A percentile compares a stretch with the other conserved stretches of the same genome.
Evolutionary conservation across 2,113 vertebrate genomes (phyloP).

Genomic region (Zosterops lateralis): DNA sequence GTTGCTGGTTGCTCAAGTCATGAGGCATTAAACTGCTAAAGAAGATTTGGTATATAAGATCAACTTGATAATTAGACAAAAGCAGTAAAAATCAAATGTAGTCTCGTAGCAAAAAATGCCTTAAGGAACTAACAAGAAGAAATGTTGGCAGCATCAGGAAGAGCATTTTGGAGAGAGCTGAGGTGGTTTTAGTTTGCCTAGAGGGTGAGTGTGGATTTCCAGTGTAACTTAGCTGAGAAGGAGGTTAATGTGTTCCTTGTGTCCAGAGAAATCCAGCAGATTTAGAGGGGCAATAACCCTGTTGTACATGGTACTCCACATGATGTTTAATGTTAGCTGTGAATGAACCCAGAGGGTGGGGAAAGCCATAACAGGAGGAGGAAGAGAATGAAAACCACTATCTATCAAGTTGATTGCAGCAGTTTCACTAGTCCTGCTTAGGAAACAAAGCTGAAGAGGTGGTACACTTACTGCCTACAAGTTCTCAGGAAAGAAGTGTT

Average conservation of each 20-base stretch:
- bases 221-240: background rate
- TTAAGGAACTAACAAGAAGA: background rate
- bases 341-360: background rate
- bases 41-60: background rate
- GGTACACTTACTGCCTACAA: background rate
- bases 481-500: background rate
- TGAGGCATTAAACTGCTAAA: background rate
- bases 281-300: background rate
- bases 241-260: background rate
- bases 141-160: background rate
- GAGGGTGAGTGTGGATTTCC: background rate
- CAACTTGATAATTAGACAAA: background rate
- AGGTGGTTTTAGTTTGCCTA: background rate
- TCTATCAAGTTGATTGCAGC: background rate
- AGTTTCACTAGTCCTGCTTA: background rate
- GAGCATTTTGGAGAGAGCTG: background rate
- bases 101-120: background rate
- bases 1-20: background rate
- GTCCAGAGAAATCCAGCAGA: background rate
- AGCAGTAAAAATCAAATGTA: background rate
- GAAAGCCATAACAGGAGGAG: rapidly evolving
- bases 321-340: background rate
- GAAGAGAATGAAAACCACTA: background rate
- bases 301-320: rapidly evolving
- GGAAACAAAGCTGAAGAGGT: background rate